Conservation (phyloP, 2,888 invertebrate species). For the Syrphus vitripennis region DNA sequence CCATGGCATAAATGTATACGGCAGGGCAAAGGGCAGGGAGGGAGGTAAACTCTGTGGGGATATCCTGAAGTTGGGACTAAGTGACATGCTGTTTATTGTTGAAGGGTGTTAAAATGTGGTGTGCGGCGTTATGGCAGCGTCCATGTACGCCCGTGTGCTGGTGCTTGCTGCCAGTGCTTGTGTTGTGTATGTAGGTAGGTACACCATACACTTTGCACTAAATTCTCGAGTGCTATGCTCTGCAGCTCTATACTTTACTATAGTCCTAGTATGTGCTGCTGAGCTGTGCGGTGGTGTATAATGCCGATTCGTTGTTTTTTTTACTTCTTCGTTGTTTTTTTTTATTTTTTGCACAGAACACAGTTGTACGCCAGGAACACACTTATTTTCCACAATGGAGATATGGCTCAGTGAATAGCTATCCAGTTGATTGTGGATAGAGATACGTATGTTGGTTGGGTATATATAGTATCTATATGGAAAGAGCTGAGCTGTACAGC, state of each 20-base stretch:
- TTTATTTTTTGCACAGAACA: slow-evolving; percentile 48
- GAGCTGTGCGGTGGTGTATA: slow-evolving; percentile 62
- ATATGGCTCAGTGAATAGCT: slow-evolving; percentile 69
- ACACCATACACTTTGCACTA: slow-evolving; percentile 49
- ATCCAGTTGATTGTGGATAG: slow-evolving; percentile 65
- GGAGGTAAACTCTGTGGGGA: slow-evolving; percentile 68
- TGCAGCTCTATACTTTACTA: slow-evolving; percentile 17
- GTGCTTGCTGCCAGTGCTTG: slow-evolving; percentile 62
- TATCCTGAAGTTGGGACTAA: slow-evolving; percentile 80
- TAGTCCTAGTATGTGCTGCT: background rate
- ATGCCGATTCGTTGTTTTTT: slow-evolving; percentile 59
- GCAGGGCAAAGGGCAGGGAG: slow-evolving; percentile 33
- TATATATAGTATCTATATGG: background rate
- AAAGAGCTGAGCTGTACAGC: background rate
- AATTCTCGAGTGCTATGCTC: slow-evolving; percentile 60
- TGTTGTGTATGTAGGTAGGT: background rate
- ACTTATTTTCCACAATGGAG: slow-evolving; percentile 72
- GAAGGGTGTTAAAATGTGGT: slow-evolving; percentile 81
- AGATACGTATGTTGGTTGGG: slow-evolving; percentile 46
- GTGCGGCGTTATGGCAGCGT: slow-evolving; percentile 74
- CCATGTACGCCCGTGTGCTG: slow-evolving; percentile 35
- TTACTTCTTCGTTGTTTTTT: slow-evolving; percentile 6
- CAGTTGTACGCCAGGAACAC: slow-evolving; percentile 69
- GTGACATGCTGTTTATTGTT: slow-evolving; percentile 81
- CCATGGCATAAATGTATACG: slow-evolving; percentile 74